phyloP scores from a whole-genome alignment of 2,888 invertebrate genomes.

The Palloptera scutellata region DNA sequence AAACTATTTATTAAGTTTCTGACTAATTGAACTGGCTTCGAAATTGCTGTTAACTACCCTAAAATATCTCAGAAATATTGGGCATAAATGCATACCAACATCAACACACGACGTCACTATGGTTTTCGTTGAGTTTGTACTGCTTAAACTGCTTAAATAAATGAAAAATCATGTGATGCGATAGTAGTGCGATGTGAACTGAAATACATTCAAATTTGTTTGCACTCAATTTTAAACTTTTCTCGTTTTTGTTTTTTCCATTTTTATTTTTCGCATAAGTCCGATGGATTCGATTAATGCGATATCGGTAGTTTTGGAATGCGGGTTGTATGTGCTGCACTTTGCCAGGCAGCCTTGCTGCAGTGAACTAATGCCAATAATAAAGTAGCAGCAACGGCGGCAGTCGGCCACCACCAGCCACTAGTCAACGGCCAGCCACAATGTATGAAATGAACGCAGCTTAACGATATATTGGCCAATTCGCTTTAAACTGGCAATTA shows the following conservation, averaged over 20 bases:
- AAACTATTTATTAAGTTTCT: too few species aligned
- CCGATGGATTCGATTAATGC: neutral
- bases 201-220: too few species aligned
- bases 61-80: too few species aligned
- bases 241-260: neutral
- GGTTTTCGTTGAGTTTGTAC: too few species aligned
- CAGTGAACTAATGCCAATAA: constrained; percentile 16
- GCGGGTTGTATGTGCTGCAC: neutral
- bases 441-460: constrained; percentile 35
- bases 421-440: constrained; percentile 13
- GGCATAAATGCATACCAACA: too few species aligned
- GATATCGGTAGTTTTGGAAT: constrained; percentile 3
- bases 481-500: constrained; percentile 46
- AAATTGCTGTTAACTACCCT: too few species aligned
- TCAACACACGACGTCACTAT: too few species aligned
- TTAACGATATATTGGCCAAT: constrained; percentile 44
- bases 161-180: too few species aligned
- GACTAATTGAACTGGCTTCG: too few species aligned
- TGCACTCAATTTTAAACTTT: neutral
- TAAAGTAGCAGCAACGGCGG: constrained; percentile 2
- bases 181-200: too few species aligned
- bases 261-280: neutral
- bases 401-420: constrained; percentile 20
- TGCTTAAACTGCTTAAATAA: too few species aligned
- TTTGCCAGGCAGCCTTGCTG: too few species aligned